These are phyloP conservation scores for Nannoperca australis DNA, from an alignment of 2,797 vertebrate species.

Conservation along the genomic window DNA sequence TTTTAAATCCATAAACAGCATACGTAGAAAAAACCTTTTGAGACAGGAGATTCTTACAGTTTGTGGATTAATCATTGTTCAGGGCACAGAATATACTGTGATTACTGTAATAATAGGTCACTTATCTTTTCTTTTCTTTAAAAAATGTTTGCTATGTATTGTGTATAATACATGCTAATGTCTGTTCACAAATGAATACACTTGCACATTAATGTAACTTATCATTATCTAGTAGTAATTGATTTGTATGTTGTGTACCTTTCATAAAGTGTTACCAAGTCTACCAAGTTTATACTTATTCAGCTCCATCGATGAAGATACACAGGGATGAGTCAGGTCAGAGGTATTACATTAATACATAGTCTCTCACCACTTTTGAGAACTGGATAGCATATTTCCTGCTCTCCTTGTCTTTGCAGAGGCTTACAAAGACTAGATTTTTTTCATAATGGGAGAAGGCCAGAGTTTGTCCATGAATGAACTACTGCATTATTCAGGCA, in stretches of 20 bases:
- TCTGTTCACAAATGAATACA: no score
- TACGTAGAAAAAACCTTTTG: background rate
- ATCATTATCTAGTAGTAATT: background rate
- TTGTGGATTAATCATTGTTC: background rate
- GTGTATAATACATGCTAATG: no score
- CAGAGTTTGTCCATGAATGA: constrained; percentile 69
- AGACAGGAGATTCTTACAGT: background rate
- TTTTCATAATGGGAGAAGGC: constrained; percentile 55
- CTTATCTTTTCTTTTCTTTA: background rate
- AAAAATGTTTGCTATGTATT: background rate
- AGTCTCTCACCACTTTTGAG: constrained; percentile 28
- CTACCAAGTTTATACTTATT: background rate
- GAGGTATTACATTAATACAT: constrained; percentile 3
- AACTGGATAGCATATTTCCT: constrained; percentile 31
- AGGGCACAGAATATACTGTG: no score
- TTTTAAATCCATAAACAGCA: background rate
- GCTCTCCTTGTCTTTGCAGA: constrained; percentile 46
- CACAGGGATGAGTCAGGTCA: constrained; percentile 9
- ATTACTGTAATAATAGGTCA: background rate
- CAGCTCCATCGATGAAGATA: background rate
- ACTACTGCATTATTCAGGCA: constrained; percentile 75
- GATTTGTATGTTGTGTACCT: background rate
- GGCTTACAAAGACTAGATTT: constrained; percentile 74
- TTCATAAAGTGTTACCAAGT: background rate
- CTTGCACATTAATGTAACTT: no score